phyloP scores from a whole-genome alignment of 2,888 invertebrate genomes.

The Drosophila anceps region DNA sequence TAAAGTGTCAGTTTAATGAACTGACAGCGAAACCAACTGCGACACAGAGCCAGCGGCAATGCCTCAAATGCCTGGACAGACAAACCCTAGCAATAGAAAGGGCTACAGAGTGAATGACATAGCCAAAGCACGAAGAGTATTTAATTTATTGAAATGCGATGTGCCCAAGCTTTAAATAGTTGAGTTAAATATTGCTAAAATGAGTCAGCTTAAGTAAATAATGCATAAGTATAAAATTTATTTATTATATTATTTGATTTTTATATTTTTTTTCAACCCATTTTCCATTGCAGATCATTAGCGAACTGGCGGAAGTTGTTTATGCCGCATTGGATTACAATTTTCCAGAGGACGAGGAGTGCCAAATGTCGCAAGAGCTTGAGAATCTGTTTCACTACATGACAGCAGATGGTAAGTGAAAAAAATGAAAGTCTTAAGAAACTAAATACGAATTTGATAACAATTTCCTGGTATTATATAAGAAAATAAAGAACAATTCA shows the following conservation, averaged over 20 bases:
- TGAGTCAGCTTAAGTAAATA: background rate
- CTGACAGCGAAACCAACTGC: conserved; percentile 55
- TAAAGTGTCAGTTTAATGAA: conserved; percentile 81
- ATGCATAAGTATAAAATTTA: background rate
- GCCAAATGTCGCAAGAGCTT: conserved; percentile 93
- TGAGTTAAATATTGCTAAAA: background rate
- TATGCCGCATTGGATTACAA: conserved; percentile 96
- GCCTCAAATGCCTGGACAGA: conserved; percentile 23
- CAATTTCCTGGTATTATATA: too few species aligned
- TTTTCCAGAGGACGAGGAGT: conserved; percentile 93
- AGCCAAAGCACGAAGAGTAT: background rate
- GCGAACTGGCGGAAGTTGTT: conserved; percentile 92
- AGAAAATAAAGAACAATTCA: background rate
- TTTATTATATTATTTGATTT: background rate
- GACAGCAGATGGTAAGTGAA: conserved; percentile 89
- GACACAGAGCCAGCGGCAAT: conserved; percentile 6
- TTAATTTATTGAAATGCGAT: background rate
- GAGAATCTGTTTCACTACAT: conserved; percentile 94
- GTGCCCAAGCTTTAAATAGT: conserved; percentile 52
- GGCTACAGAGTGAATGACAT: conserved; percentile 9
- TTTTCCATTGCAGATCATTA: conserved; percentile 89
- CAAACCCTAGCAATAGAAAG: conserved; percentile 22
- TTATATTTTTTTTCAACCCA: background rate
- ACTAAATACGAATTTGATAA: background rate
- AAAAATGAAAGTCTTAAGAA: background rate